Conservation (phyloP, 1,140 invertebrate species). For the Drosophila triauraria region DNA sequence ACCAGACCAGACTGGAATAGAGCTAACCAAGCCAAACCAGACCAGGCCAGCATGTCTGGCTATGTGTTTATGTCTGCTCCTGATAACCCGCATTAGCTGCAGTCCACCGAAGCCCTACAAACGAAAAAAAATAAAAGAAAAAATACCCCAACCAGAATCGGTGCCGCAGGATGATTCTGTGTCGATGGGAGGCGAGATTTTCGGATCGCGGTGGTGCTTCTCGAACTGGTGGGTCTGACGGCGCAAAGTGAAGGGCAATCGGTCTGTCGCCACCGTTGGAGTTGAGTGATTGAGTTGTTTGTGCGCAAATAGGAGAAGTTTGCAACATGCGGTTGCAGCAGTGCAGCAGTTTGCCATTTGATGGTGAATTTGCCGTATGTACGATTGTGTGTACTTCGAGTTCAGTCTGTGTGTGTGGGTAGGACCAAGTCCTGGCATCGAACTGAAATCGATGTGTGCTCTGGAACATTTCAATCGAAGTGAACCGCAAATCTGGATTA, state of each 20-base stretch:
- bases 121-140: conserved; percentile 23
- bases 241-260: conserved; percentile 27
- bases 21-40: conserved; percentile 11
- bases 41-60: conserved; percentile 35
- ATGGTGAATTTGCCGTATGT: conserved; percentile 7
- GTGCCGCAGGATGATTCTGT: conserved; percentile 36
- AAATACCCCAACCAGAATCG: conserved; percentile 21
- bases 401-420: conserved; percentile 1
- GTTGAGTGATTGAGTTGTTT: conserved; percentile 71
- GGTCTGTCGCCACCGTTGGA: conserved; percentile 45
- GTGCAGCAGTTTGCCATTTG: conserved; percentile 52
- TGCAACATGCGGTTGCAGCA: conserved; percentile 54
- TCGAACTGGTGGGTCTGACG: not conserved
- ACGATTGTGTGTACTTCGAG: conserved; percentile 8
- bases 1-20: conserved; percentile 11
- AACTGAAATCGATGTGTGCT: conserved; percentile 48
- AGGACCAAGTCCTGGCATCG: conserved; percentile 14
- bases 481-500: conserved; percentile 42
- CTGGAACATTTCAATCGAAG: conserved; percentile 55
- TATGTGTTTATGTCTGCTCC: conserved; percentile 58
- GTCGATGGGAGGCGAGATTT: conserved; percentile 10
- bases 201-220: not conserved
- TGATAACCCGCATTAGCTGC: conserved; percentile 68
- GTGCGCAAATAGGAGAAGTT: conserved; percentile 62
- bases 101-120: conserved; percentile 16